phyloP scores from a whole-genome alignment of 2,888 invertebrate species.

The Drosophila picticornis region DNA sequence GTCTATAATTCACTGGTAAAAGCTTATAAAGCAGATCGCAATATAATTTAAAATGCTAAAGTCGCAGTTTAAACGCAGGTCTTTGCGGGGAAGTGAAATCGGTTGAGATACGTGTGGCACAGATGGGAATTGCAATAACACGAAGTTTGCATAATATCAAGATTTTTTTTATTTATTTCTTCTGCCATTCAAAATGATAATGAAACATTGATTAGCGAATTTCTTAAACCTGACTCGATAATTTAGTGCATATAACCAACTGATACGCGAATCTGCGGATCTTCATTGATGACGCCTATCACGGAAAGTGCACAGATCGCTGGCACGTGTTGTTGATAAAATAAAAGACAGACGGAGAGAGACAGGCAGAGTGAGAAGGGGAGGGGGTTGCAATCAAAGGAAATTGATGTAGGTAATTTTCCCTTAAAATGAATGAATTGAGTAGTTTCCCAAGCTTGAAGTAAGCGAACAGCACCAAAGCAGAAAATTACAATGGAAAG shows the following conservation, averaged over 20 bases:
- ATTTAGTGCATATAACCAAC: conserved; percentile 25
- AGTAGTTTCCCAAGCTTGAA: conserved; percentile 41
- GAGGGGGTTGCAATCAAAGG: conserved; percentile 1
- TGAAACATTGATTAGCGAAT: conserved; percentile 39
- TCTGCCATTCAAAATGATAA: conserved; percentile 29
- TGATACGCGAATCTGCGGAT: conserved; percentile 10
- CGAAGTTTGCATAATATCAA: conserved; percentile 18
- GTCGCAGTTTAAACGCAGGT: background rate
- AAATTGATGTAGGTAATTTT: conserved; percentile 5
- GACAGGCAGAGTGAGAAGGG: too few relatives aligned
- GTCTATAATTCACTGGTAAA: background rate
- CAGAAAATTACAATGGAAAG: conserved; percentile 58
- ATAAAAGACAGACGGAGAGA: background rate
- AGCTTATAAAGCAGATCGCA: background rate
- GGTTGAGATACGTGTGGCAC: background rate
- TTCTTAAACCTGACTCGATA: conserved; percentile 30
- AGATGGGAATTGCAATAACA: conserved; percentile 34
- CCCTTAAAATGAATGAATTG: conserved; percentile 26
- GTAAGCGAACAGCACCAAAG: conserved; percentile 27
- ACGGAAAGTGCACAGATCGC: conserved; percentile 25
- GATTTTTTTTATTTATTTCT: conserved; percentile 1
- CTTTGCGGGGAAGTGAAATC: conserved; percentile 7
- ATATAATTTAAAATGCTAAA: conserved; percentile 14
- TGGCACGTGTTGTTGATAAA: conserved; percentile 32
- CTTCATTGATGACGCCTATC: conserved; percentile 39